phyloP scores from a whole-genome alignment of 2,113 vertebrate species.

The Phyllostomus hastatus region DNA sequence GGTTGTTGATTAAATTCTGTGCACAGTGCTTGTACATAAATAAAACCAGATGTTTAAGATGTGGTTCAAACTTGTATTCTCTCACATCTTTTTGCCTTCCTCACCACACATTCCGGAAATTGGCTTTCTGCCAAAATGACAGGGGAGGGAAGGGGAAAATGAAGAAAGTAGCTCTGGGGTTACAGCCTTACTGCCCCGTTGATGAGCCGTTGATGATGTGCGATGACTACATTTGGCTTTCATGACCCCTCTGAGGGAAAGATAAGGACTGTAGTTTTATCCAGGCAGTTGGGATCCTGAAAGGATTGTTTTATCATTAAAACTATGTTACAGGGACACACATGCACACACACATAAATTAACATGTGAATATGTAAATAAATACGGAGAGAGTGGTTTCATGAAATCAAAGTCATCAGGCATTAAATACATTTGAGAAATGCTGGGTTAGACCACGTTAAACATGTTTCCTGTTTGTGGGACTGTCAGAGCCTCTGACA shows the following conservation, averaged over 20 bases:
- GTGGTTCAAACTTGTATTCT: background rate
- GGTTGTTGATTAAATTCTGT: constrained; percentile 52
- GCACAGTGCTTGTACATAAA: constrained; percentile 45
- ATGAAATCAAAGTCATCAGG: background rate
- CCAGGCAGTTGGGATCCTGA: constrained; percentile 15
- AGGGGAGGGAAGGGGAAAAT: background rate
- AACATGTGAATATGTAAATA: background rate
- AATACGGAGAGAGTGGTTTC: background rate
- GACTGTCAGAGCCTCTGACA: background rate
- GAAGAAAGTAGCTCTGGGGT: background rate
- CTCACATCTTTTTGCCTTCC: background rate
- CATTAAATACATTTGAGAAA: background rate
- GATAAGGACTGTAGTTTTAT: background rate
- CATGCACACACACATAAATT: background rate
- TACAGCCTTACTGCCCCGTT: constrained; percentile 14
- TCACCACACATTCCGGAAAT: background rate
- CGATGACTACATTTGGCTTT: constrained; percentile 32
- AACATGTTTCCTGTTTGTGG: background rate
- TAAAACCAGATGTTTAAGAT: constrained; percentile 70
- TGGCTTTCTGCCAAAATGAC: constrained; percentile 52
- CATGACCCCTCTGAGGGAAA: constrained; percentile 30
- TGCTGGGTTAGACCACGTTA: background rate
- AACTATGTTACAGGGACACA: background rate
- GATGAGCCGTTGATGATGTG: constrained; percentile 42
- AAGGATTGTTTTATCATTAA: constrained; percentile 30